These are phyloP conservation scores for Nematolebias whitei DNA, from an alignment of 2,113 vertebrate genomes.

Conservation along the genomic window DNA sequence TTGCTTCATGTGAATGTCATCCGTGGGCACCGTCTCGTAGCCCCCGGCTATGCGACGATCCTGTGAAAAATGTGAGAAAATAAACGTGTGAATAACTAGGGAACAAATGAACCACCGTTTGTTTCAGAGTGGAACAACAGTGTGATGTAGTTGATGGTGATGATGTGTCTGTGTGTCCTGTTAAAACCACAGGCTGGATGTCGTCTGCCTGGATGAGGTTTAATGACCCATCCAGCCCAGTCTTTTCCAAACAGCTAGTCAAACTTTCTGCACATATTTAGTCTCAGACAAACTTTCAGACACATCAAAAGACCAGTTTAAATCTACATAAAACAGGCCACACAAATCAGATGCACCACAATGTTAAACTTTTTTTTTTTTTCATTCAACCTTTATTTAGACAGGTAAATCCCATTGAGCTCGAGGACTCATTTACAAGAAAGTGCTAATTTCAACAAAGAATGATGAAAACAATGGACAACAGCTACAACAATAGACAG, in stretches of 20 bases:
- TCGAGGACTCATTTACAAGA: too few species aligned
- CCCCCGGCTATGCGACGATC: conserved; percentile 94
- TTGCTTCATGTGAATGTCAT: conserved; percentile 98
- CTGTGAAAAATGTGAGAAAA: conserved; percentile 65
- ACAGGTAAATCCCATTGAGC: too few species aligned
- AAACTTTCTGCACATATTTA: conserved; percentile 19
- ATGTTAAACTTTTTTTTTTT: too few species aligned
- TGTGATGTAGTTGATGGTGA: conserved; percentile 18
- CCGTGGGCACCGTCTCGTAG: conserved; percentile 96
- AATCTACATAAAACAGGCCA: conserved; percentile 50
- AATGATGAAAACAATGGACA: too few species aligned
- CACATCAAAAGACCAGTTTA: conserved; percentile 39
- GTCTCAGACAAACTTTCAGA: conserved; percentile 43
- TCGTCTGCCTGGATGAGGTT: conserved; percentile 25
- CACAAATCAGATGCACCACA: conserved; percentile 20
- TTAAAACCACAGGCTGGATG: conserved; percentile 47
- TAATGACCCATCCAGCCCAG: conserved; percentile 53
- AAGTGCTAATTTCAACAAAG: too few species aligned
- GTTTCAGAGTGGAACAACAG: conserved; percentile 17
- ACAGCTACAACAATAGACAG: too few species aligned
- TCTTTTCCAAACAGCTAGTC: conserved; percentile 18
- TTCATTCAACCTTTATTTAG: too few species aligned
- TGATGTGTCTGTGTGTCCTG: conserved; percentile 13
- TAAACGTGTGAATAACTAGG: conserved; percentile 34
- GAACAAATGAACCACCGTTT: conserved; percentile 46